Conservation (phyloP, 1,140 invertebrate species). For the Drosophila eugracilis region DNA sequence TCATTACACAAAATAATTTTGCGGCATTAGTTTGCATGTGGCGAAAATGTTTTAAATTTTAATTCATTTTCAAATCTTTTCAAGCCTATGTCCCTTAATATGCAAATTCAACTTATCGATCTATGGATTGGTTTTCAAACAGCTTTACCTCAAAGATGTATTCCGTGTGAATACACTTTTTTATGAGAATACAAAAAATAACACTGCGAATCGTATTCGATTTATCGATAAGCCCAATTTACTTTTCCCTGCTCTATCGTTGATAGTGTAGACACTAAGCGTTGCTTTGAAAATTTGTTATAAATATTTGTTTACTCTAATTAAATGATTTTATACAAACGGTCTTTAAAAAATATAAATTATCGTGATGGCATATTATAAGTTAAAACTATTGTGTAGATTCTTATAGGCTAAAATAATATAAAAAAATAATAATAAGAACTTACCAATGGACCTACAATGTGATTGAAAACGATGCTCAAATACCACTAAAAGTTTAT, state of each 20-base stretch:
- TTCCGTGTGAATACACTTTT: no score
- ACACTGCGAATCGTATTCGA: background rate
- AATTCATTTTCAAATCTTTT: no score
- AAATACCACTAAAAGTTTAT: background rate
- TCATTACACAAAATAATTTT: no score
- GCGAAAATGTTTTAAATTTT: no score
- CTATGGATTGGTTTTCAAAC: no score
- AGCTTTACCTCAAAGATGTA: no score
- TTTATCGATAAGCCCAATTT: background rate
- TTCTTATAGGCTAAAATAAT: no score
- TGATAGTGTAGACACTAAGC: conserved; percentile 11
- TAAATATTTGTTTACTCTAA: conserved; percentile 2
- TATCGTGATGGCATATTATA: no score
- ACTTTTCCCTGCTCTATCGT: background rate
- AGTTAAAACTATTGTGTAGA: background rate
- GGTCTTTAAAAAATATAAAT: background rate
- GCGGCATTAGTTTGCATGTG: no score
- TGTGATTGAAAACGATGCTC: conserved; percentile 9
- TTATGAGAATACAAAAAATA: background rate
- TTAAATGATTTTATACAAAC: background rate
- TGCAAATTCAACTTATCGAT: no score
- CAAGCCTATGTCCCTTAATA: no score
- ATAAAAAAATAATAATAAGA: background rate
- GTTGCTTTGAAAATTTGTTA: background rate
- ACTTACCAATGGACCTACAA: background rate